These are phyloP conservation scores for Caenorhabditis sp. DNA, from an alignment of 2,888 invertebrate genomes.

Conservation along the genomic window DNA sequence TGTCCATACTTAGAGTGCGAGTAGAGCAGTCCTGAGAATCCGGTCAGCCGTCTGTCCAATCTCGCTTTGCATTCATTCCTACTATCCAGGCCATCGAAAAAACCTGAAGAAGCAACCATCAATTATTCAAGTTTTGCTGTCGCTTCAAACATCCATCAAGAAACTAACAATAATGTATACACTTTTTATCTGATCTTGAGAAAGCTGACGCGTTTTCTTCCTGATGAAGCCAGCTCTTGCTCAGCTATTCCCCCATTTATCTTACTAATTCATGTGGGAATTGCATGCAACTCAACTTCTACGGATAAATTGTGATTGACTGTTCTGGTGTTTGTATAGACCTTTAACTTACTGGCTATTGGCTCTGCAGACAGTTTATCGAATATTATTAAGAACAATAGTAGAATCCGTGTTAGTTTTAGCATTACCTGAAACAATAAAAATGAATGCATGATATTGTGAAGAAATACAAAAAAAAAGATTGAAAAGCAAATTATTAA, in stretches of 20 bases:
- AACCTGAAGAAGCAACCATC: constrained; percentile 54
- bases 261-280: constrained; percentile 67
- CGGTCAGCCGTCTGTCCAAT: constrained; percentile 69
- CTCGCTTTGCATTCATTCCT: constrained; percentile 70
- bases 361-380: constrained; percentile 18
- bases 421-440: constrained; percentile 36
- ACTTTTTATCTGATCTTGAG: constrained; percentile 56
- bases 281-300: constrained; percentile 35
- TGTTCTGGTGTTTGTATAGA: background rate
- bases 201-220: constrained; percentile 49
- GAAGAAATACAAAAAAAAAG: too few relatives aligned
- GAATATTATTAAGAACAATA: constrained; percentile 8
- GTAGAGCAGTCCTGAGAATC: constrained; percentile 70
- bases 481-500: background rate
- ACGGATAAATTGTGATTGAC: constrained; percentile 43
- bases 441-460: background rate
- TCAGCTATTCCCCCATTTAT: constrained; percentile 31
- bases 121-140: constrained; percentile 4
- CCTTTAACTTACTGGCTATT: constrained; percentile 46
- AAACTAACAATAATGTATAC: constrained; percentile 38
- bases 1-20: constrained; percentile 70
- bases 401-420: constrained; percentile 26
- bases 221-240: constrained; percentile 1
- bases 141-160: constrained; percentile 10
- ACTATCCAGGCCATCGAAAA: constrained; percentile 70